Evolutionary conservation across 1,140 invertebrate species (phyloP).

Genomic region (Philotrypesis tridentata): DNA sequence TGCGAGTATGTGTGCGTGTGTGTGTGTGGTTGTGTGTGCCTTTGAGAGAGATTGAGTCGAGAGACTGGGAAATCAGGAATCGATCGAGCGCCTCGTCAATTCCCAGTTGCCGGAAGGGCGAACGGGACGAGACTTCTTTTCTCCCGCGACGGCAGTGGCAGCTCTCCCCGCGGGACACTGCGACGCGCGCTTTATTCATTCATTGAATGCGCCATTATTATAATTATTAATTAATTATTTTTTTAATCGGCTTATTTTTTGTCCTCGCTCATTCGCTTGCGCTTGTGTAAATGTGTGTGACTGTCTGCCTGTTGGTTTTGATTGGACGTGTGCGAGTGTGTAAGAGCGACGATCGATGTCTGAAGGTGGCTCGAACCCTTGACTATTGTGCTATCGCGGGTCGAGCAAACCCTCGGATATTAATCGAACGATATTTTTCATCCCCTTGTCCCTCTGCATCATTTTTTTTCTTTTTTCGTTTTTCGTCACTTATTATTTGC

Average conservation of each 20-base stretch:
- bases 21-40: not conserved
- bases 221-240: slow-evolving; percentile 14
- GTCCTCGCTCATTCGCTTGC: not conserved
- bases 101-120: not conserved
- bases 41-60: not conserved
- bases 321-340: slow-evolving; percentile 32
- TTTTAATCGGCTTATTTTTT: not conserved
- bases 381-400: not conserved
- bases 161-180: too few relatives aligned
- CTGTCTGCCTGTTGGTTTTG: slow-evolving; percentile 22
- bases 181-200: not conserved
- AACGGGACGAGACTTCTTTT: not conserved
- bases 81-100: not conserved
- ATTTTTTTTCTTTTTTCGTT: too few relatives aligned
- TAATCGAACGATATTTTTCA: slow-evolving; percentile 35
- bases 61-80: not conserved
- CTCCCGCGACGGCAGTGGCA: not conserved
- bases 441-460: not conserved
- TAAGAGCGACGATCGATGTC: slow-evolving; percentile 27
- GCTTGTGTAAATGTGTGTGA: not conserved
- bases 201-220: not conserved
- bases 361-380: slow-evolving; percentile 33
- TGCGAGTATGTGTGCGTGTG: not conserved
- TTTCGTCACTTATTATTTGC: not conserved
- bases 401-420: slow-evolving; percentile 46